Base-by-base conservation (phyloP, 2,113 vertebrate species). In the Hipposideros armiger region DNA sequence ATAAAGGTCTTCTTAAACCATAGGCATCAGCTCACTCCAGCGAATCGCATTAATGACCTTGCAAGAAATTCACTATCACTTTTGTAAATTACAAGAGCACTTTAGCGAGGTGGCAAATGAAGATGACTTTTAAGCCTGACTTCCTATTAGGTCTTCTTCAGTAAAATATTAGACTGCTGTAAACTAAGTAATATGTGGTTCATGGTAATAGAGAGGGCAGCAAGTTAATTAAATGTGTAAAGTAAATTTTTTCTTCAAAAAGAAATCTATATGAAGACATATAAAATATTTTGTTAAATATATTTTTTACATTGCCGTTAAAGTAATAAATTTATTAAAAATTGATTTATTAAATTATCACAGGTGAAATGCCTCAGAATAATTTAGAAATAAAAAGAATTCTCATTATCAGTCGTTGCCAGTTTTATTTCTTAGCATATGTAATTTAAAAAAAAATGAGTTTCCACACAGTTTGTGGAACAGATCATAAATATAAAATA, bases 61-160 rank as follows among this genome's bases (percentile, higher is more conserved):
- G 40, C 24, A 86, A 82, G 32, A 95, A 82, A 86, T 81, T 93
- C 17, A 62, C n/a, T 88, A 30, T 89, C 42, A 45, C 11, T 85
- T 94, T 93, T 90, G 73, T 9, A 72, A 91, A 78, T 94, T 77
- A 62, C 1, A 89, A 83, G 62, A 81, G 60, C 26, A 17, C 19
- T 90, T 95, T 54, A 89, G 54, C 54, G 69, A 85, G n/a, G 40
- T 85, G 73, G 73, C 36, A 95, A 91, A 78, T 77, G 62, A 95
- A 36, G 85, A 76, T 82, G 77, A 56, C 47, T 93, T 78, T 90
- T 67, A 28, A 89, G 45, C 7, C 72, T 91, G 74, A 74, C 40
- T 91, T 88, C 45, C 50, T 91, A 15, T 81, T 74, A 82, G 13
- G 9, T 30, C 60, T 86, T 78, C 28, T 50, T 86, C 36, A 58